A percentile compares a stretch with the other conserved stretches of the same genome.
These are phyloP conservation scores for Megastigmus dorsalis DNA, from an alignment of 2,888 invertebrate species.

Conservation along the genomic window DNA sequence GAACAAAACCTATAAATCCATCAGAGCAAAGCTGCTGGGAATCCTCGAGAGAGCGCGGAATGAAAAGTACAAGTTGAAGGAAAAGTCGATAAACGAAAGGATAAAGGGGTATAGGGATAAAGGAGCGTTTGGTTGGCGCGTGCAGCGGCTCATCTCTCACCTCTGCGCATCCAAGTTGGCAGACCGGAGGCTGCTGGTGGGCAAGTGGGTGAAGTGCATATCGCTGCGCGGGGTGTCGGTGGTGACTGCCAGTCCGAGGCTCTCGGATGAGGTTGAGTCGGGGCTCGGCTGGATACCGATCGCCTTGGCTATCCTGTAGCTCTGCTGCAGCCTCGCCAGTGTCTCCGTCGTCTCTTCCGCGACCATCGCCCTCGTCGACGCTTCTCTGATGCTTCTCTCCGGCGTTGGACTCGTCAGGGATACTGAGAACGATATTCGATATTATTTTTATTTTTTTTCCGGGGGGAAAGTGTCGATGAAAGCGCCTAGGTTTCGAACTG, in stretches of 20 bases:
- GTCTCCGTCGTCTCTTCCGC: neutral
- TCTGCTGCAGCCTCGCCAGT: constrained; percentile 46
- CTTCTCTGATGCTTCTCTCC: neutral
- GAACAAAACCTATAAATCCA: no score
- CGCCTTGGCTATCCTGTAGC: constrained; percentile 65
- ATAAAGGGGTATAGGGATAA: no score
- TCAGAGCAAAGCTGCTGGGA: no score
- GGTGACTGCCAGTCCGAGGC: constrained; percentile 44
- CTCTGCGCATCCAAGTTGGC: neutral
- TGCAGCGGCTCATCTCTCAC: no score
- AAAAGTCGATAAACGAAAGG: no score
- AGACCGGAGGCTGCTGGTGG: neutral
- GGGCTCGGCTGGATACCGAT: constrained; percentile 62
- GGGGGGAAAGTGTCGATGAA: no score
- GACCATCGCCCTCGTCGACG: constrained; percentile 2
- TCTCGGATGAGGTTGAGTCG: constrained; percentile 41
- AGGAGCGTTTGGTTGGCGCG: no score
- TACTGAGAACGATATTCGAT: constrained; percentile 3
- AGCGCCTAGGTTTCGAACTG: no score
- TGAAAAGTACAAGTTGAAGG: no score
- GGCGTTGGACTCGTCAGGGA: constrained; percentile 30
- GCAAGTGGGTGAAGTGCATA: neutral
- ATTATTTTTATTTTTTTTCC: no score
- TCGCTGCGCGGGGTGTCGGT: constrained; percentile 16
- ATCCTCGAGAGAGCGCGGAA: no score